A percentile compares a stretch with the other conserved stretches of the same genome.
Evolutionary conservation across 2,797 vertebrate species (phyloP).

Genomic region (Microctenopoma steveboyesi): DNA sequence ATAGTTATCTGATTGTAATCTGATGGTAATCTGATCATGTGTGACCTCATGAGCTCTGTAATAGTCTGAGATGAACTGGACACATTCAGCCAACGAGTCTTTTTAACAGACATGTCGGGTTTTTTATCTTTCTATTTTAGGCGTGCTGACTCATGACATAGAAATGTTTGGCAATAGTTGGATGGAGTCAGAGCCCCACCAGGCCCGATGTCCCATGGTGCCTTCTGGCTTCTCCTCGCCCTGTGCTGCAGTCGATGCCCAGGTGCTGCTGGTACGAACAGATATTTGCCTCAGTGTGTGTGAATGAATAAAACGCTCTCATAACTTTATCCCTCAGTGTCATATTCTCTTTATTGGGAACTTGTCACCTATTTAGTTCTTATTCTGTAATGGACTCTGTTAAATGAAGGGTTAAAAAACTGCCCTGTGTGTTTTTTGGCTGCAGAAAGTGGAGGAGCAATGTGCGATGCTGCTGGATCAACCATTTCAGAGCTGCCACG

Average conservation of each 20-base stretch:
- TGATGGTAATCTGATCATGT: background rate
- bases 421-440: constrained; percentile 36
- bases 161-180: constrained; percentile 94
- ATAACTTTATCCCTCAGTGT: too few species aligned
- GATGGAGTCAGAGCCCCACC: constrained; percentile 86
- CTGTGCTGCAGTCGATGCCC: constrained; percentile 82
- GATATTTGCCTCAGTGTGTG: too few species aligned
- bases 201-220: constrained; percentile 66
- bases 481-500: constrained; percentile 91
- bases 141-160: constrained; percentile 89
- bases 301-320: too few species aligned
- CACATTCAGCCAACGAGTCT: too few species aligned
- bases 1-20: too few species aligned
- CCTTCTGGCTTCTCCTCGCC: constrained; percentile 84
- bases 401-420: background rate
- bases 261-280: constrained; percentile 82
- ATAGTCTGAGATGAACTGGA: too few species aligned
- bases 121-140: constrained; percentile 68
- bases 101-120: too few species aligned
- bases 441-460: constrained; percentile 85
- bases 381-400: background rate
- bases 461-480: constrained; percentile 85
- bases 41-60: background rate
- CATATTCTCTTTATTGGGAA: too few species aligned
- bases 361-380: too few species aligned